Evolutionary conservation across 1,140 invertebrate species (phyloP), one percentile per base, ranked within the genome.

Genomic region (Drosophila melanica): DNA sequence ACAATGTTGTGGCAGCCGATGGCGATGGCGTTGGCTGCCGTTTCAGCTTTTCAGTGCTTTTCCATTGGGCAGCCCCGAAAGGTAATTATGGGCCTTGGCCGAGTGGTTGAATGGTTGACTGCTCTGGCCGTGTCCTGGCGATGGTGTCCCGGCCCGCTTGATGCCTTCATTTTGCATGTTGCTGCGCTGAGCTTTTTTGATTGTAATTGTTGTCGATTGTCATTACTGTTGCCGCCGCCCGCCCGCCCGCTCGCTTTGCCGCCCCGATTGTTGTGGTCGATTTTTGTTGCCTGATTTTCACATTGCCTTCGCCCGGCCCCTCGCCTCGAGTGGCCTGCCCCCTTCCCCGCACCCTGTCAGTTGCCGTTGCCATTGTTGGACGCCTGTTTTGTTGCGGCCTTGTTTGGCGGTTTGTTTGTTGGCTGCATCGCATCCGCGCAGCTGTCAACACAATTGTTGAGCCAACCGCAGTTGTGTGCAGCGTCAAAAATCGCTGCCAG

Each of bases 121-220:
- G 42, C 47, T 48, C 44, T 67, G 59, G 35, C 35, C 11, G 2
- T 10, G n/a, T 10, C 14, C 20, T 65, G 62, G 16, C 9, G 23
- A 4, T 4, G 11, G 41, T 48, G 35, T 12, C 20, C 51, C 27
- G 41, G 16, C 50, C 16, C 35, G 45, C 37, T 58, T 45, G 51
- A 66, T 72, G 58, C 75, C 60, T 75, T 65, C 67, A 86, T 82
- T 86, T 87, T 75, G 75, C 75, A 70, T 69, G 63, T 72, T 60
- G 35, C 63, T 75, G 66, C 77, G 66, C 53, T 73, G 64, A 64
- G 75, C 79, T 89, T 84, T 87, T 87, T 82, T 87, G 84, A 87
- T 87, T 89, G 84, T 87, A 87, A 87, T 87, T 87, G 82, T 87
- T 87, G 84, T 87, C 84, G 82, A 87, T 87, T 87, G 82, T 87